Conservation (phyloP, 2,888 invertebrate genomes). For the Philereme transversata region DNA sequence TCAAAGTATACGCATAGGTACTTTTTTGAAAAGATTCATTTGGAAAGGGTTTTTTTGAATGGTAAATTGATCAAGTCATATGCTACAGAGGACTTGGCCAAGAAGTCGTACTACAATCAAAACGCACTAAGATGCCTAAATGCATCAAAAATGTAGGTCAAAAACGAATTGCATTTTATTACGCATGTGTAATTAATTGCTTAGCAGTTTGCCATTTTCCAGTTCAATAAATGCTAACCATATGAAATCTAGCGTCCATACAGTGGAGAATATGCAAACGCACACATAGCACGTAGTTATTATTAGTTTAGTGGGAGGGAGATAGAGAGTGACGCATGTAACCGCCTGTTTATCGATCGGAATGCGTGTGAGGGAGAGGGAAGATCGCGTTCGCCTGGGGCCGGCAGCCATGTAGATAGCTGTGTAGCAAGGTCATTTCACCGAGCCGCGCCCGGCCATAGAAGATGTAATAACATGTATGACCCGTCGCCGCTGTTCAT, state of each 20-base stretch:
- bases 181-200: background rate
- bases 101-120: too few species aligned
- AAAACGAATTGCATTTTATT: background rate
- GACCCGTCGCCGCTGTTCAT: background rate
- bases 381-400: slow-evolving; percentile 45
- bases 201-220: background rate
- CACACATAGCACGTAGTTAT: slow-evolving; percentile 56
- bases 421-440: slow-evolving; percentile 68
- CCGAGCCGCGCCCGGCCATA: slow-evolving; percentile 32
- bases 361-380: slow-evolving; percentile 56
- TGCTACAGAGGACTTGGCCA: too few species aligned
- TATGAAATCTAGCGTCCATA: slow-evolving; percentile 24
- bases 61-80: too few species aligned
- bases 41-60: too few species aligned
- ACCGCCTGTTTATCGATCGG: slow-evolving; percentile 56
- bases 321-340: slow-evolving; percentile 44
- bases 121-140: too few species aligned
- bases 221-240: slow-evolving; percentile 5
- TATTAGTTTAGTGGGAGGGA: slow-evolving; percentile 63
- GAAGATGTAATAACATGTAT: slow-evolving; percentile 25
- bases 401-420: slow-evolving; percentile 62
- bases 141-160: too few species aligned
- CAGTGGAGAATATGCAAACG: slow-evolving; percentile 57
- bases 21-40: too few species aligned
- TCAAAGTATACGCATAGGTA: too few species aligned